Percentiles rank a stretch among this genome's conserved stretches.
phyloP scores from a whole-genome alignment of 2,797 vertebrate species.

The Cynopterus sphinx region DNA sequence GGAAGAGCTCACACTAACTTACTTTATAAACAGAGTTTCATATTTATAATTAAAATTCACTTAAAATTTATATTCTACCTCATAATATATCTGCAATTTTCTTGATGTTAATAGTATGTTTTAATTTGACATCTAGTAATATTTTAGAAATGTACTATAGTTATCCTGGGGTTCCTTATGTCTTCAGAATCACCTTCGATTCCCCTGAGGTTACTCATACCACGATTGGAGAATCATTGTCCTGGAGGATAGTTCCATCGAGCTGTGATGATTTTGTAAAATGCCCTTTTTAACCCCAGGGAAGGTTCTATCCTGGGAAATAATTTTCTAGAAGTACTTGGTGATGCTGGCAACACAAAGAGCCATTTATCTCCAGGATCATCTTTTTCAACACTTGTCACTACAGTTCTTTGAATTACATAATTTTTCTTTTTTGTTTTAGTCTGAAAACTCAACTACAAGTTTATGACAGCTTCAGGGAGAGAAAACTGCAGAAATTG shows the following conservation, averaged over 20 bases:
- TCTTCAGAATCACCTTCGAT: background rate
- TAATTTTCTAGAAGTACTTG: slow-evolving; percentile 54
- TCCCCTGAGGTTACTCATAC: background rate
- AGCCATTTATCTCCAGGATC: slow-evolving; percentile 56
- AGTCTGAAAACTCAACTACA: slow-evolving; percentile 47
- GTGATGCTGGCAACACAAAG: slow-evolving; percentile 32
- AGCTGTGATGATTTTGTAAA: slow-evolving; percentile 33
- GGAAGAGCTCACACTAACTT: background rate
- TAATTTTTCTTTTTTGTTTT: background rate
- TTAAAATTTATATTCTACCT: background rate
- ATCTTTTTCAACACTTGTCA: slow-evolving; percentile 51
- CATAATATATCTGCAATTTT: background rate
- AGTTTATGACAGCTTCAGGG: slow-evolving; percentile 59
- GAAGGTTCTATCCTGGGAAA: slow-evolving; percentile 27
- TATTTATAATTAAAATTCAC: background rate
- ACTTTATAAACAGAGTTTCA: background rate
- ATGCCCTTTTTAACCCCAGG: slow-evolving; percentile 48
- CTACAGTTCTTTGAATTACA: slow-evolving; percentile 37
- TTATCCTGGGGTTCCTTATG: background rate
- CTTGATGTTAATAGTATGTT: background rate
- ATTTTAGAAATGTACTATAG: background rate
- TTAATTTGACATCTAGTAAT: background rate
- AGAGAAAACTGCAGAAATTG: slow-evolving; percentile 54
- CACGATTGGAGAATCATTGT: background rate
- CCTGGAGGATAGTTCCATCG: background rate